phyloP scores from a whole-genome alignment of 2,888 invertebrate species.

The Drosophila subquinaria region DNA sequence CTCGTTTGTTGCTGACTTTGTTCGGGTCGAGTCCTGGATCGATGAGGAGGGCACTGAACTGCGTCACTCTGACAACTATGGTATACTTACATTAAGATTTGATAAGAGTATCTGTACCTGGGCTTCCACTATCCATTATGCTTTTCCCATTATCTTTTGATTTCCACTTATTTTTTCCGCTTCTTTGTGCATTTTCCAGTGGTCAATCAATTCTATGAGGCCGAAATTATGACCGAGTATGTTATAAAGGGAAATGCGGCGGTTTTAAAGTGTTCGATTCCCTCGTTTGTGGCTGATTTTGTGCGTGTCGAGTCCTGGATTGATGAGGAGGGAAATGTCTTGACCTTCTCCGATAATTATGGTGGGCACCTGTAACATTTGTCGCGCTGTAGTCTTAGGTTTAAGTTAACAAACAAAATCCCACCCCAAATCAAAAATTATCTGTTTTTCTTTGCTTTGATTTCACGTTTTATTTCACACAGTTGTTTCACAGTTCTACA shows the following conservation, averaged over 20 bases:
- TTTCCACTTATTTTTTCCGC: conserved; percentile 26
- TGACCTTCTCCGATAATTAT: conserved; percentile 83
- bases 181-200: conserved; percentile 86
- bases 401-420: conserved; percentile 32
- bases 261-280: conserved; percentile 90
- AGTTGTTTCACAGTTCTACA: conserved; percentile 96
- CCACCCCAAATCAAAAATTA: conserved; percentile 13
- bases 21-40: conserved; percentile 90
- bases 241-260: conserved; percentile 91
- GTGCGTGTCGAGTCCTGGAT: conserved; percentile 90
- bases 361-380: conserved; percentile 71
- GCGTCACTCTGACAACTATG: conserved; percentile 86
- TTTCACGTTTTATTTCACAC: conserved; percentile 40
- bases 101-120: conserved; percentile 4
- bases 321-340: conserved; percentile 86
- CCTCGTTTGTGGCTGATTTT: conserved; percentile 91
- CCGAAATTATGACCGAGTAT: conserved; percentile 91
- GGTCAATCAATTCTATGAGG: conserved; percentile 90
- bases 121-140: conserved; percentile 15
- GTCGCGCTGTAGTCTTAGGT: conserved; percentile 23
- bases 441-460: conserved; percentile 34
- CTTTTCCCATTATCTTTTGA: conserved; percentile 25
- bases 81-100: conserved; percentile 73
- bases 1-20: conserved; percentile 91
- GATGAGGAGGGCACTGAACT: conserved; percentile 88